These are phyloP conservation scores for Drosophila greeni DNA, from an alignment of 2,888 invertebrate genomes.

Conservation along the genomic window DNA sequence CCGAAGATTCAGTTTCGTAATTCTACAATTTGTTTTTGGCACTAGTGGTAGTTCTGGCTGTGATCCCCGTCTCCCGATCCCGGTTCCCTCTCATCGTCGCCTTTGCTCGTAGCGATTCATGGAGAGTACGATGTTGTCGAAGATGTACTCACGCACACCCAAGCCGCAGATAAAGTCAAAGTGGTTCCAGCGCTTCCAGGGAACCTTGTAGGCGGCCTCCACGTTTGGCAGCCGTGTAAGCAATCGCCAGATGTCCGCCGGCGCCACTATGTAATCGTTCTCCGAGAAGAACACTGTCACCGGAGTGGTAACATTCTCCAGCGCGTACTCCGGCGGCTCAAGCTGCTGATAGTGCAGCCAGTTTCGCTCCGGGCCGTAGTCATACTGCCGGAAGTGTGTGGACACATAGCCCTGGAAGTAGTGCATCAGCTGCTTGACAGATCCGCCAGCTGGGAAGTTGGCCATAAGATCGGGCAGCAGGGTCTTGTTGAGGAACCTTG, in stretches of 20 bases:
- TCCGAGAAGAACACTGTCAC: slow-evolving; percentile 76
- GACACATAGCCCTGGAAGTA: slow-evolving; percentile 78
- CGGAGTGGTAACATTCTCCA: slow-evolving; percentile 73
- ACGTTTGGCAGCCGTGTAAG: slow-evolving; percentile 70
- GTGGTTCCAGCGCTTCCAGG: slow-evolving; percentile 77
- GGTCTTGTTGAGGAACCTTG: slow-evolving; percentile 74
- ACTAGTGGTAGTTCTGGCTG: slow-evolving; percentile 61
- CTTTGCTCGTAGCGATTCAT: slow-evolving; percentile 73
- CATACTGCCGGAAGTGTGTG: slow-evolving; percentile 76
- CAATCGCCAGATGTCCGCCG: slow-evolving; percentile 74
- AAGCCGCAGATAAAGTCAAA: slow-evolving; percentile 77
- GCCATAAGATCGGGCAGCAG: slow-evolving; percentile 76
- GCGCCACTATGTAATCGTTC: slow-evolving; percentile 77
- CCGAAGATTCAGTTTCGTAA: slow-evolving; percentile 43
- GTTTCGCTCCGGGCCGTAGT: slow-evolving; percentile 75
- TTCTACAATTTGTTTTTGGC: slow-evolving; percentile 58
- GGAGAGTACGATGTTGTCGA: slow-evolving; percentile 74
- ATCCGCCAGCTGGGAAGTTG: slow-evolving; percentile 77
- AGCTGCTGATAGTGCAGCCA: slow-evolving; percentile 71
- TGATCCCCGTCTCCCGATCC: slow-evolving; percentile 32
- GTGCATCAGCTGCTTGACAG: slow-evolving; percentile 77
- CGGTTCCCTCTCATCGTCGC: slow-evolving; percentile 34
- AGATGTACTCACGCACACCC: slow-evolving; percentile 76
- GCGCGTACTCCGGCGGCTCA: slow-evolving; percentile 75
- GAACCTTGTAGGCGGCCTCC: slow-evolving; percentile 74